Base-by-base conservation (phyloP, 37 sponge, comb jelly and placozoan genomes). In the Aphrocallistes beatrix region DNA sequence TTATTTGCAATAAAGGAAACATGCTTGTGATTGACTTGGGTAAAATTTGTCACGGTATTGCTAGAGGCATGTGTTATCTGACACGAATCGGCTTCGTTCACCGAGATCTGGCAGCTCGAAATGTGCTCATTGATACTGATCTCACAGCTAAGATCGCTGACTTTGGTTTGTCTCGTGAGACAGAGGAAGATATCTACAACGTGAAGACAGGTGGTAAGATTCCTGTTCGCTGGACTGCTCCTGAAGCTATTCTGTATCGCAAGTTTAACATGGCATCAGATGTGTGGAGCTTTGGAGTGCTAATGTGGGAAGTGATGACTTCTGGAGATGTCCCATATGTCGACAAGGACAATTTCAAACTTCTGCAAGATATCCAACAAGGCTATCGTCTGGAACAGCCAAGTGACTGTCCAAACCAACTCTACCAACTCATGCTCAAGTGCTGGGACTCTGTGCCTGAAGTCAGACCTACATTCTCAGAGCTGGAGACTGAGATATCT, bases 231-330 rank as follows among this genome's bases (percentile, higher is more conserved):
- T 87, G 88, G 87, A 87, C 87, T 39, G 82, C 84, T 36, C 88
- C 60, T 37, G 83, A 85, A 51, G 85, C 75, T 3, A 60, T 60
- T 60, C 75, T 60, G 3, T 60, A 19, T 13, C 75, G 75, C 34
- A 60, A 60, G 75, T 60, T 60, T 60, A 60, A 60, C 75, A 60
- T 60, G 75, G 75, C 75, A 25, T 60, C 75, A 88, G 95, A 95
- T 40, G 95, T 95, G 50, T 95, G 93, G 91, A 95, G 95, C 49
- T 92, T 87, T 83, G 95, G 95, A 37, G 95, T 95, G 28, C 85
- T 92, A 37, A 51, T 95, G 17, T 95, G 95, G 95, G 95, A 95
- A 88, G 90, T 92, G 19, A 89, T 95, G 90, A 89, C 86, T 38
- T 92, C 83, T 38, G 93, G 91, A 0, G 86, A 88, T 28, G 84